phyloP scores from a whole-genome alignment of 2,888 invertebrate species.

The Andricus curvator region DNA sequence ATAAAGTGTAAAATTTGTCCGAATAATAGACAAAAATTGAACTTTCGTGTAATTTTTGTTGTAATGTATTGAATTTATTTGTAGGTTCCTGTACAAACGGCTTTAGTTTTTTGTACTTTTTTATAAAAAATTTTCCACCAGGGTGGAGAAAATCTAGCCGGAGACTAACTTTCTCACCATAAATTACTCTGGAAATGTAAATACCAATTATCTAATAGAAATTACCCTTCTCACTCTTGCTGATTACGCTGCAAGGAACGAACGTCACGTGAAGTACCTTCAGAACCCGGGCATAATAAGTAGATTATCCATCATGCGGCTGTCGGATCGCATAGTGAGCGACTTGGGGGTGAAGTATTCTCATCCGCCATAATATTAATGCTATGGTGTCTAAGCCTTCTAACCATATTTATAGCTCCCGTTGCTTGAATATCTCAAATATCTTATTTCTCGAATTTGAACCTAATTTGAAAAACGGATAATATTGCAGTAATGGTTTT shows the following conservation, averaged over 20 bases:
- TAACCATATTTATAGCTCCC: constrained; percentile 46
- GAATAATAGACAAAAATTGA: no score
- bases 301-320: constrained; percentile 69
- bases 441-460: constrained; percentile 44
- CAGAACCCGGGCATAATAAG: constrained; percentile 64
- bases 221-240: constrained; percentile 43
- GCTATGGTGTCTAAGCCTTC: constrained; percentile 58
- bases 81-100: no score
- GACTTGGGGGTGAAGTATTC: constrained; percentile 58
- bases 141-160: no score
- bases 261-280: constrained; percentile 43
- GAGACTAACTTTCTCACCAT: background rate
- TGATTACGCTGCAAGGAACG: constrained; percentile 30
- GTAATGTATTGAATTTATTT: no score
- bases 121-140: no score
- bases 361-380: constrained; percentile 65
- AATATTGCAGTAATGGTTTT: background rate
- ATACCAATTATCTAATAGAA: background rate
- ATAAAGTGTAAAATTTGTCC: no score
- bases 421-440: constrained; percentile 42
- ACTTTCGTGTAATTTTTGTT: no score
- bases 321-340: constrained; percentile 63
- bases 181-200: background rate
- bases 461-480: constrained; percentile 6
- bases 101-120: no score